Base-by-base conservation (phyloP, 1,140 invertebrate species). In the Heliothis virescens region DNA sequence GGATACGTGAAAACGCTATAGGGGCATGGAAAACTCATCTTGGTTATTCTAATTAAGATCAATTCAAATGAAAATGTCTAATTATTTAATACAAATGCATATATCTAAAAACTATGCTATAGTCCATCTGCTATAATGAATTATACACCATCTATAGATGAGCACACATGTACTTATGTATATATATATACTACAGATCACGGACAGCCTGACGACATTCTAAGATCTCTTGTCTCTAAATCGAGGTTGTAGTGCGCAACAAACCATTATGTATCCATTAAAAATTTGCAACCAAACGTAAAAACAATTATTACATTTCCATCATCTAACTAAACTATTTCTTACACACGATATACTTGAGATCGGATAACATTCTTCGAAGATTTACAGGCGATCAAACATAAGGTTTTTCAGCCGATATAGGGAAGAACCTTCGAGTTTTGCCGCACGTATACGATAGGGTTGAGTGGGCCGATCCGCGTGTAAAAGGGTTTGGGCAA, bases 401-500 rank as follows among this genome's bases (percentile, higher is more conserved):
- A 26, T 26, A 26, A 26, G 48, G n/a, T 5, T 73, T 57, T 47
- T 13, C 10, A 29, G 53, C 5, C 41, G 48, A 60, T 59, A 74
- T 63, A 73, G 11, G 29, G 78, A 59, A 53, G 47, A 11, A n/a
- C 69, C 52, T 57, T 72, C 47, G 72, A 59, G 15, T 47, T 74
- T 21, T 18, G 15, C n/a, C 55, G 34, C 18, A 15, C 34, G 26
- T 50, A 59, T 18, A n/a, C 1, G 55, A 7, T 18, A 9, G 52
- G 29, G 29, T 52, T 26, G 73, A 76, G 9, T 18, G 48, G 11
- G 48, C 50, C 74, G 21, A 52, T 5, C 62, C 57, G 34, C 21
- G 53, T 62, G 48, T 53, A 53, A 67, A 77, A 67, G 50, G 57
- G 63, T 69, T 78, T 57, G 2, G 18, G 55, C 26, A 74, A 73